Evolutionary conservation across 2,888 invertebrate species (phyloP).

Genomic region (Coenonympha glycerion): DNA sequence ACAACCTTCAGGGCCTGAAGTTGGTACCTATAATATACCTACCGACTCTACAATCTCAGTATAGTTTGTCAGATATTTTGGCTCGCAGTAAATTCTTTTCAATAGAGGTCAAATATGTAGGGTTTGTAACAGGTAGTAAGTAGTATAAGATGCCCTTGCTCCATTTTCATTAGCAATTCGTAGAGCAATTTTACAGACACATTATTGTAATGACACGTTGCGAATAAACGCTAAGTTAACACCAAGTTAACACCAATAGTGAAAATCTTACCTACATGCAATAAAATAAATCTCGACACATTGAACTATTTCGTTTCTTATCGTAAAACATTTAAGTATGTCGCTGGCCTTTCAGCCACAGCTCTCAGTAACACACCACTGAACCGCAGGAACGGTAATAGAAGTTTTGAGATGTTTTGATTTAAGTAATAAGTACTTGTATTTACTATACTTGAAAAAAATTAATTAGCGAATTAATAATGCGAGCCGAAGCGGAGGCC

Average conservation of each 20-base stretch:
- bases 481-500: slow-evolving; percentile 2
- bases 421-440: background rate
- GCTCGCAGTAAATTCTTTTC: too few relatives aligned
- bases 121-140: too few relatives aligned
- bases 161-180: too few relatives aligned
- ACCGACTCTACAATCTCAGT: too few relatives aligned
- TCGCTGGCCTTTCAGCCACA: background rate
- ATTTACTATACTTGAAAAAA: background rate
- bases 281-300: slow-evolving; percentile 12
- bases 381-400: background rate
- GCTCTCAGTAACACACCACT: background rate
- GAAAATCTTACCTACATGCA: slow-evolving; percentile 16
- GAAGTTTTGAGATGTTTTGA: background rate
- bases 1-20: too few relatives aligned
- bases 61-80: too few relatives aligned
- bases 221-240: background rate
- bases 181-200: too few relatives aligned
- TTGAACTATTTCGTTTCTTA: background rate
- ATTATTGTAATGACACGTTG: background rate
- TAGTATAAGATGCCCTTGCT: too few relatives aligned
- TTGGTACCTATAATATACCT: too few relatives aligned
- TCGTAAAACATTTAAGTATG: background rate
- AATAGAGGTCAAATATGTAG: too few relatives aligned
- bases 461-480: slow-evolving; percentile 17
- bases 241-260: background rate